Percentiles rank a stretch among this genome's conserved stretches.
Evolutionary conservation across 2,888 invertebrate species (phyloP).

Genomic region (Bhutanitis thaidina): DNA sequence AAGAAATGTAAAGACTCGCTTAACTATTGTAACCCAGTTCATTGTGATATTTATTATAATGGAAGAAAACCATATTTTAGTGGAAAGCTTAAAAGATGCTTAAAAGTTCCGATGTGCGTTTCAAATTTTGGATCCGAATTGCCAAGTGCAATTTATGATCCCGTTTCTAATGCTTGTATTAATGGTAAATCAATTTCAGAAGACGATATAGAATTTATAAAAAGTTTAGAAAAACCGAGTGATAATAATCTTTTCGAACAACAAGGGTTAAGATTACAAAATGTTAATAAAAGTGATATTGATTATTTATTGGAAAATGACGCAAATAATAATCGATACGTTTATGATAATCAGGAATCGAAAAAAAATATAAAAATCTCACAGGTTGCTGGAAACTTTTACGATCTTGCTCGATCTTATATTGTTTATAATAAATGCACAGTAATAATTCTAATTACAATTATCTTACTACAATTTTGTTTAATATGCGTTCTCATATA

Average conservation of each 20-base stretch:
- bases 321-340: neutral
- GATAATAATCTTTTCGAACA: constrained; percentile 34
- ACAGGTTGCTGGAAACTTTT: neutral
- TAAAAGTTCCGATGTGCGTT: constrained; percentile 39
- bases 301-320: neutral
- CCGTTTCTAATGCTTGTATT: constrained; percentile 45
- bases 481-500: constrained; percentile 50
- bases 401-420: constrained; percentile 13
- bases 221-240: constrained; percentile 28
- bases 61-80: constrained; percentile 45
- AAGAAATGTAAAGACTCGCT: constrained; percentile 47
- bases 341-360: neutral
- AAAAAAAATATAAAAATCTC: neutral
- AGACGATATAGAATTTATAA: constrained; percentile 48
- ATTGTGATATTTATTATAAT: constrained; percentile 60
- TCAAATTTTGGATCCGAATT: constrained; percentile 29
- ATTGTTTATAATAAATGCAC: constrained; percentile 36
- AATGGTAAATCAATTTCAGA: constrained; percentile 33
- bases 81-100: constrained; percentile 41
- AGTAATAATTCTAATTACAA: constrained; percentile 32
- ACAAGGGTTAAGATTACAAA: constrained; percentile 43
- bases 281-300: constrained; percentile 18
- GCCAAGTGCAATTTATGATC: constrained; percentile 43
- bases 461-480: constrained; percentile 49
- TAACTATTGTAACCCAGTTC: constrained; percentile 55